Base-by-base conservation (phyloP, 1,140 invertebrate genomes). In the Hylaeus volcanicus region DNA sequence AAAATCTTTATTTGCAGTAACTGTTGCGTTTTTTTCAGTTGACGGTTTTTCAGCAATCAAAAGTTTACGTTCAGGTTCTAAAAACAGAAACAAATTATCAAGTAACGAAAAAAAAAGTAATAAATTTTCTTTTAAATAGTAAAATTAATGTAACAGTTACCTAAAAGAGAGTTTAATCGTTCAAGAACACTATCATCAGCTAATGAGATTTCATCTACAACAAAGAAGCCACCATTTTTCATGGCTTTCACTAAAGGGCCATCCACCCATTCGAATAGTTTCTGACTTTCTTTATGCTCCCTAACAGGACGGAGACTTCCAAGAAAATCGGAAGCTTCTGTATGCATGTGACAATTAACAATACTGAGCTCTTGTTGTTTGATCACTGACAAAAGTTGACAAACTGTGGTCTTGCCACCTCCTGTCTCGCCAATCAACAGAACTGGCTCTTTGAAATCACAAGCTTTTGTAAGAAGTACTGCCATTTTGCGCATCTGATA, bases 171-270 rank as follows among this genome's bases (percentile, higher is more conserved):
- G 94, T 99, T 99, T 15, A 99, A 92, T 90, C 99, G 94, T 93
- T 99, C 99, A 63, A 99, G 93, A 8, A 99, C 99, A 86, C 99
- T 99, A 89, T 99, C 99, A 92, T 99, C 99, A 0, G 99, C 99
- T 58, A 99, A 93, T 3, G 99, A 99, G 86, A 99, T 99, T 95
- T 99, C 99, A 94, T 99, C 99, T 1, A 99, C 97, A 45, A 99
- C 94, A 89, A 99, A 99, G 80, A 98, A 94, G 70, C 95, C 94
- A 1, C 99, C 99, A 26, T 95, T 93, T 86, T 95, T 94, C 98
- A 99, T 99, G 0, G 99, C 96, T 73, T 95, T 93, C 68, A 99
- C 96, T 26, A 99, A 94, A 5, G 98, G 98, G 15, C 99, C 99
- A 93, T 99, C 98, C 1, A 97, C 95, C 99, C 99, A 99, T 92